Conservation (phyloP, 2,797 vertebrate genomes). For the Coluber constrictor region DNA sequence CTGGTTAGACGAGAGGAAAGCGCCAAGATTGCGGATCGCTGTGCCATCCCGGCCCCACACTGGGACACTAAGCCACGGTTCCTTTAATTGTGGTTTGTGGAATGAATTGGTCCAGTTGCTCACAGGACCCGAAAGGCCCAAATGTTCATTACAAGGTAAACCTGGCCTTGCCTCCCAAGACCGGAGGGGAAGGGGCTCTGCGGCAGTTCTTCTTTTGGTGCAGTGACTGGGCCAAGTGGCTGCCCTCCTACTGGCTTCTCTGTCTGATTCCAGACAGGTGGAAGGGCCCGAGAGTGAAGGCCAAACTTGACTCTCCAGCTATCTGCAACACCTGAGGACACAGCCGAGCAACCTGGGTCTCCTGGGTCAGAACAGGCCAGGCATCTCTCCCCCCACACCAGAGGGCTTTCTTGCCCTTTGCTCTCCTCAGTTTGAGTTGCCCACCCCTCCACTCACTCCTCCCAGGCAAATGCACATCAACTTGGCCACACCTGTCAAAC, state of each 20-base stretch:
- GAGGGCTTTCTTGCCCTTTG: background rate
- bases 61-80: background rate
- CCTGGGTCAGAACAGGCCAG: background rate
- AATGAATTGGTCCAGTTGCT: background rate
- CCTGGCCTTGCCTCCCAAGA: background rate
- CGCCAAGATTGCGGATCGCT: background rate
- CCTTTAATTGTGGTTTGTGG: background rate
- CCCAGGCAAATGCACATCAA: slow-evolving; percentile 71
- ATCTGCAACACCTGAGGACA: background rate
- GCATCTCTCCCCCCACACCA: background rate
- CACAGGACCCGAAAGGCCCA: background rate
- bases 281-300: background rate
- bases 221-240: no score
- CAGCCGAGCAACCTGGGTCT: background rate
- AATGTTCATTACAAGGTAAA: background rate
- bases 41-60: background rate
- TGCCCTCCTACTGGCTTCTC: background rate
- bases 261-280: background rate
- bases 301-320: background rate
- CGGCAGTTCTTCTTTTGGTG: no score
- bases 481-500: slow-evolving; percentile 75
- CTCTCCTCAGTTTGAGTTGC: background rate
- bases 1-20: background rate
- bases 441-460: slow-evolving; percentile 48
- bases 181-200: background rate